A percentile compares a stretch with the other conserved stretches of the same genome.
phyloP scores from a whole-genome alignment of 1,140 invertebrate genomes.

The Dinoponera quadriceps region DNA sequence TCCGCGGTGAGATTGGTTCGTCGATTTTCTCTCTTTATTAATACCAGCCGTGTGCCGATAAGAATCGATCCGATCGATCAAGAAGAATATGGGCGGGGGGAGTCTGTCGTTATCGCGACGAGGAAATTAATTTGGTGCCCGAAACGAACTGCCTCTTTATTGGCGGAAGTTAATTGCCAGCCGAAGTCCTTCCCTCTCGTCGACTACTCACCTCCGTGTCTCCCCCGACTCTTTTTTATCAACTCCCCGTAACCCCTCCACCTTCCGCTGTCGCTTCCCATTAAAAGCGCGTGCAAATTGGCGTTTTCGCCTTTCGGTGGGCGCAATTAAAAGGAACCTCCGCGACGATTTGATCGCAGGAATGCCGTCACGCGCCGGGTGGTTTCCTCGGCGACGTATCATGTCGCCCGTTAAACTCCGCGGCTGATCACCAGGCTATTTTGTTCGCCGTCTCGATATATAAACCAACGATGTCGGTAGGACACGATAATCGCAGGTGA shows the following conservation, averaged over 20 bases:
- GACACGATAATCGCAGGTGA: too few relatives aligned
- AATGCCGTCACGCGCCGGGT: background rate
- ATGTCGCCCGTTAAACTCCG: background rate
- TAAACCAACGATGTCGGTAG: too few relatives aligned
- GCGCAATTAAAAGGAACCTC: conserved; percentile 55
- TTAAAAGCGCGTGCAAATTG: conserved; percentile 60
- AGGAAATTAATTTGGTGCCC: conserved; percentile 69
- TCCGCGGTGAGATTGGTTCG: background rate
- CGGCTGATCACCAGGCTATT: background rate
- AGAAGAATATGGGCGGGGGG: conserved; percentile 34
- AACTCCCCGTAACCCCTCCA: background rate
- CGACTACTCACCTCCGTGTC: background rate
- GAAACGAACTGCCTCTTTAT: conserved; percentile 66
- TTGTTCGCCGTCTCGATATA: background rate
- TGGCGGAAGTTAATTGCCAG: conserved; percentile 65
- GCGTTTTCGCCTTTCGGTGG: conserved; percentile 42
- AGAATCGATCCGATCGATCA: conserved; percentile 63
- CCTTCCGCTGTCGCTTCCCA: conserved; percentile 23
- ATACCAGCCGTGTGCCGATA: conserved; percentile 13
- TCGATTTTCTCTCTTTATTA: conserved; percentile 40
- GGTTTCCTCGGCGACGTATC: background rate
- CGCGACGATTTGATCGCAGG: background rate
- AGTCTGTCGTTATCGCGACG: conserved; percentile 63
- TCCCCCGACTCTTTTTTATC: background rate
- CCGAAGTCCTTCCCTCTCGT: conserved; percentile 24